Evolutionary conservation across 2,113 vertebrate genomes (phyloP), one percentile per base, ranked within the genome.

Genomic region (Phylloscopus trochilus): DNA sequence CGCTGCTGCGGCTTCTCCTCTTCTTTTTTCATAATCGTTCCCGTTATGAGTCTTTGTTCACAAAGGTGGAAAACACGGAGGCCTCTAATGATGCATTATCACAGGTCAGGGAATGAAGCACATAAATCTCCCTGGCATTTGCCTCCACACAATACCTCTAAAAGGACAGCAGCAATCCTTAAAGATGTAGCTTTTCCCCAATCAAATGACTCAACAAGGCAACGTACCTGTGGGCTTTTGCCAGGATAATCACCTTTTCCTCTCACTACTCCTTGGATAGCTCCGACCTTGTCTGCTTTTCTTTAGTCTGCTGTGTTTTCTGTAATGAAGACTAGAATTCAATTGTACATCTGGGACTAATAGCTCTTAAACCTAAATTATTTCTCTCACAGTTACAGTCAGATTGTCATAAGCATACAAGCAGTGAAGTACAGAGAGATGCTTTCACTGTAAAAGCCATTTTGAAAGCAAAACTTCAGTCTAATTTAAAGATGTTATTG

Each of bases 51-150:
- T 64, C 87, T 85, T 78, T 97, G 93, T 75, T 96, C 92, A 94
- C 76, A 91, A 95, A 94, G 89, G 93, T 95, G 86, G 91, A 96
- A 96, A 97, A 94, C 78, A 86, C 8, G 18, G 62, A 96, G 60
- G 49, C 56, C 73, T 93, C 79, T 92, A 92, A 97, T 94, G 94
- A 94, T 89, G 82, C 86, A 68, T 93, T 87, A 82, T 89, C 91
- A 90, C 95, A 95, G 96, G 96, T 97, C 96, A 96, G 73, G 77
- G 95, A 91, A 87, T 69, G 77, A 96, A 92, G 62, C 51, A 69
- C 86, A 81, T 84, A 84, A 89, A 87, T 84, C 74, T 94, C 87
- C 80, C 79, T 83, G 82, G 90, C 85, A 79, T 91, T 94, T 63
- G 81, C 43, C 83, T 83, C 84, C 66, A 81, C 78, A 83, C 68